Conservation (phyloP, 2,888 invertebrate species). For the Sinhomidia bicolor region DNA sequence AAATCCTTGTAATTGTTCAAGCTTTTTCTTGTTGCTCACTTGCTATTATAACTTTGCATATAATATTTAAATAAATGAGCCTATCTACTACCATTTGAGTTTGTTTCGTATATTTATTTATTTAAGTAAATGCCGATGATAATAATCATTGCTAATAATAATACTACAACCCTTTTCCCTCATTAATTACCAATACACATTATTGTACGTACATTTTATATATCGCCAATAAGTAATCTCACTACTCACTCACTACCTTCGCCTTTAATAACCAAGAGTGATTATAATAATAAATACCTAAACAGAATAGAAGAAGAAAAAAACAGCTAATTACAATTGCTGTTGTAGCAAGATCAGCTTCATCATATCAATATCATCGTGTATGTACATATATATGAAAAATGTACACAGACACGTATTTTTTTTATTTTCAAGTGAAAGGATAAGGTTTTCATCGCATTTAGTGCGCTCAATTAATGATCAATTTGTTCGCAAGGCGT, state of each 20-base stretch:
- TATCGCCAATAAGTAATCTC: constrained; percentile 17
- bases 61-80: constrained; percentile 5
- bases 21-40: neutral
- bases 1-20: neutral
- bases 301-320: neutral
- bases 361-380: neutral
- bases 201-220: too few species aligned
- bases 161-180: constrained; percentile 52
- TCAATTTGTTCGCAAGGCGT: constrained; percentile 50
- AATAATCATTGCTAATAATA: constrained; percentile 64
- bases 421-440: constrained; percentile 48
- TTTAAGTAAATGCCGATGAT: constrained; percentile 18
- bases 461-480: constrained; percentile 41
- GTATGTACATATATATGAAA: neutral
- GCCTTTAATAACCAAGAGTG: constrained; percentile 6
- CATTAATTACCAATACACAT: constrained; percentile 68
- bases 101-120: neutral
- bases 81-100: neutral
- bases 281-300: constrained; percentile 6
- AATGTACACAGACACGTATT: too few species aligned
- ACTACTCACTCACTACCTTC: neutral
- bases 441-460: constrained; percentile 44
- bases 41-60: neutral
- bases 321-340: constrained; percentile 45
- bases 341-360: neutral